A percentile compares a stretch with the other conserved stretches of the same genome.
phyloP scores from a whole-genome alignment of 2,888 invertebrate species.

The Gibbula magus region DNA sequence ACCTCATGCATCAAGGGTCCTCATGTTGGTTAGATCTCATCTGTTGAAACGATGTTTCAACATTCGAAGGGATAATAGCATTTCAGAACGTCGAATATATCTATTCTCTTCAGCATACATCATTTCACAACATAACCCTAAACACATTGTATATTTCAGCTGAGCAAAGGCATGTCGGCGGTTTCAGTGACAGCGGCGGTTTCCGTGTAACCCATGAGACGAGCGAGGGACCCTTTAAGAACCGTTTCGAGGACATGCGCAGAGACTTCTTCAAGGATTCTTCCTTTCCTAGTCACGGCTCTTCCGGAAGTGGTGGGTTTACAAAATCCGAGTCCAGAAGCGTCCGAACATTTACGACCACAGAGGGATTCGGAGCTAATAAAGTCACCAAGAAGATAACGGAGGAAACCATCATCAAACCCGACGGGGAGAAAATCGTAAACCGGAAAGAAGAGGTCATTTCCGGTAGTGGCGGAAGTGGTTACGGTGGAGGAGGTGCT shows the following conservation, averaged over 20 bases:
- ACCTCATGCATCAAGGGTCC: too few species aligned
- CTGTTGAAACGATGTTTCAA: too few species aligned
- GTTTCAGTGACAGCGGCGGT: background rate
- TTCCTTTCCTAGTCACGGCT: slow-evolving; percentile 12
- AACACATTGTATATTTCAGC: too few species aligned
- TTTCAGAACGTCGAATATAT: too few species aligned
- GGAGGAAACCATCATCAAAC: slow-evolving; percentile 65
- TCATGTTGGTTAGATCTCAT: too few species aligned
- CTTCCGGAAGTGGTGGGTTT: background rate
- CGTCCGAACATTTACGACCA: slow-evolving; percentile 43
- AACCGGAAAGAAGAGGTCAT: slow-evolving; percentile 59
- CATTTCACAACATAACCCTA: too few species aligned
- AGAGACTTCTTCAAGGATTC: slow-evolving; percentile 29
- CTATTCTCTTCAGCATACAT: too few species aligned
- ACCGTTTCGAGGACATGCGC: slow-evolving; percentile 5
- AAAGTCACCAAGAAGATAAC: slow-evolving; percentile 63
- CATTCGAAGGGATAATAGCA: too few species aligned
- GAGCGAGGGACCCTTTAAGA: background rate
- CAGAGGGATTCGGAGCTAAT: slow-evolving; percentile 42
- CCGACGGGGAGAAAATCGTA: slow-evolving; percentile 63
- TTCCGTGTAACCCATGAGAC: background rate
- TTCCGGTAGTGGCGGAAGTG: slow-evolving; percentile 38
- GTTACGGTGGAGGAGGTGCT: background rate
- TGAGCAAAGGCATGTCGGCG: background rate
- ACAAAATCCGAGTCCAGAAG: slow-evolving; percentile 24